phyloP scores from a whole-genome alignment of 2,797 vertebrate genomes.

The Chromis chromis region DNA sequence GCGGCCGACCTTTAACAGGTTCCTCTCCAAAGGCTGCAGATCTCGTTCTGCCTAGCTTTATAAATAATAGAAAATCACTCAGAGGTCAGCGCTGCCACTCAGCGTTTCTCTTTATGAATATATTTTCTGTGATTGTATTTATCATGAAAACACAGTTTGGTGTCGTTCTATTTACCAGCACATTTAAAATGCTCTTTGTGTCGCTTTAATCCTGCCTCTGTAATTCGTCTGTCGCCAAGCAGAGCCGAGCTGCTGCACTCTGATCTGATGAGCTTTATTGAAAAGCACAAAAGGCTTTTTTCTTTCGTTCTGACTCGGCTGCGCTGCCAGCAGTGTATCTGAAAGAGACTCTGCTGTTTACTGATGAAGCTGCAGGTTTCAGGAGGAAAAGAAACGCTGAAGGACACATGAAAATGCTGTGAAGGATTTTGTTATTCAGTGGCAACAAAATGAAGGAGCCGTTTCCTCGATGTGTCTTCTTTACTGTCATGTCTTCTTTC shows the following conservation, averaged over 20 bases:
- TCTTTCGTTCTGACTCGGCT: not conserved
- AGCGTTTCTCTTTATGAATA: not conserved
- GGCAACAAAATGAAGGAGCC: no score
- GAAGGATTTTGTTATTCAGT: no score
- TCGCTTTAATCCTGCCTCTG: not conserved
- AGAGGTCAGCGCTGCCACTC: conserved; percentile 6
- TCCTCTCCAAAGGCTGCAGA: conserved; percentile 24
- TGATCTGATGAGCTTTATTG: not conserved
- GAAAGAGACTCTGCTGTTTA: no score
- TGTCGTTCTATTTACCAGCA: not conserved
- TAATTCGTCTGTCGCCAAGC: not conserved
- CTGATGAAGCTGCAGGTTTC: no score
- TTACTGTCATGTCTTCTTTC: no score
- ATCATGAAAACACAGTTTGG: not conserved
- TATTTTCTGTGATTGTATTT: not conserved
- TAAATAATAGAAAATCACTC: conserved; percentile 67
- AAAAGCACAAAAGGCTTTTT: not conserved
- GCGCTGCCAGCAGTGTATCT: not conserved
- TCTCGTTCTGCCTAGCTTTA: conserved; percentile 49
- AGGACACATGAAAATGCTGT: no score
- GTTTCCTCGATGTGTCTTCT: no score
- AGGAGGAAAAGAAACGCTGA: no score
- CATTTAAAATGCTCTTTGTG: conserved; percentile 19
- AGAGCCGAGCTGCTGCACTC: not conserved
- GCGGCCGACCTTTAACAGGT: conserved; percentile 32